Evolutionary conservation across 1,140 invertebrate genomes (phyloP), one percentile per base, ranked within the genome.

Genomic region (Sycophaga agraensis): DNA sequence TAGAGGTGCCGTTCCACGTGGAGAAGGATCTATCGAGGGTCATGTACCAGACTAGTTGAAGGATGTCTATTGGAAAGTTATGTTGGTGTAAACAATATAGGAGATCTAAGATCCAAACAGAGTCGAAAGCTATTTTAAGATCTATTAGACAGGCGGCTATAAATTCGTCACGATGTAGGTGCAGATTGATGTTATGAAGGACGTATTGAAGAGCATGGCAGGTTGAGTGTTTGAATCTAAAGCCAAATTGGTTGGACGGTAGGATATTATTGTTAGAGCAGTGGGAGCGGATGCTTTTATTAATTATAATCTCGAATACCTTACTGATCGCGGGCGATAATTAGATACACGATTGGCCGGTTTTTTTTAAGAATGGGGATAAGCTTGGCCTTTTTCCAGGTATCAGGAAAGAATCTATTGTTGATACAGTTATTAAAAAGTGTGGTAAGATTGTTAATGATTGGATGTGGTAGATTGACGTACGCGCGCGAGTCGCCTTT

Each of bases 41-140:
- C n/a, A n/a, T n/a, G n/a, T 19, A 0, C 53, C 53, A 55, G 7
- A 34, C 31, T 14, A 43, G 6, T 42, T 55, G 16, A 1, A 43
- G 24, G 1, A 55, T 4, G 7, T 72, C 70, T 24, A 70, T 59
- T 4, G 73, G 65, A 61, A 74, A 74, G 2, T 70, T 56, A 12
- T 71, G 64, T 19, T 61, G 37, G 19, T 66, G 54, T 24, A 53
- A 1, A 57, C 67, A 7, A 68, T 66, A 63, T 7, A 74, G 49
- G 1, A 74, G 45, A 12, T 71, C 73, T 75, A 70, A n/a, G n/a
- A n/a, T n/a, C n/a, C n/a, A n/a, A n/a, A n/a, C n/a, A n/a, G n/a
- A n/a, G n/a, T n/a, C n/a, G 39, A 74, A 76, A 0, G 49, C 59
- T 14, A 37, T 46, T 39, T 61, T 21, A 0, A 64, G 7, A 11